Evolutionary conservation across 2,113 vertebrate genomes (phyloP), one percentile per base, ranked within the genome.

Genomic region (Eonycteris spelaea): DNA sequence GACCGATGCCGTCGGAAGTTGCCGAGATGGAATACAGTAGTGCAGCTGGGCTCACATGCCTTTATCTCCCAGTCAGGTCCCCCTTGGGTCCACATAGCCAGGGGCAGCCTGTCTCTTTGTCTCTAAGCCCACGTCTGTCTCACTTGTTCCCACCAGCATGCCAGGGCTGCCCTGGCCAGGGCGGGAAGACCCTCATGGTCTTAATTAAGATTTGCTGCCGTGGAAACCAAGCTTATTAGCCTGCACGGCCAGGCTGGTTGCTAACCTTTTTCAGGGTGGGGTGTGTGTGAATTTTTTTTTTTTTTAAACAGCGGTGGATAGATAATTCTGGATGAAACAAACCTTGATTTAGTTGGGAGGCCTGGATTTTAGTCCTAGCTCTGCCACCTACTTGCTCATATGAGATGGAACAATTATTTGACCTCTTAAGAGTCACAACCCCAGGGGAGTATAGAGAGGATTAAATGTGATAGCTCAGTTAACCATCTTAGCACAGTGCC

Each of bases 201-300:
- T 92, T 97, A 95, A 97, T 97, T 95, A 97, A 96, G 79, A 86
- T 24, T 79, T 2, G 94, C 78, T 97, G 87, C 95, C 15, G 15
- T 94, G 95, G 96, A 97, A 97, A 97, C 97, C 79, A 84, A 91
- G 86, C 94, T 97, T 94, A 95, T 93, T 93, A 97, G 90, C 78
- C 71, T 57, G 57, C 68, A 16, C 0, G 28, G 83, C 92, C 92
- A 57, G 94, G 74, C 94, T 92, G 74, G 97, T 97, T 87, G 1
- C 86, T 75, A 88, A 91, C 96, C 92, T 88, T 95, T 86, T 93
- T 95, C 70, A 70, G 79, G 51, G 63, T 78, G 67, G 90, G 16
- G 35, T 22, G 89, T 43, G 61, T 61, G 24, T 3, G 35, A 33
- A 57, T 65, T 43, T 70, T 73, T 11, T 19, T 6, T 55, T 53